Conservation (phyloP, 2,113 vertebrate genomes). For the Rhinichthys klamathensis region DNA sequence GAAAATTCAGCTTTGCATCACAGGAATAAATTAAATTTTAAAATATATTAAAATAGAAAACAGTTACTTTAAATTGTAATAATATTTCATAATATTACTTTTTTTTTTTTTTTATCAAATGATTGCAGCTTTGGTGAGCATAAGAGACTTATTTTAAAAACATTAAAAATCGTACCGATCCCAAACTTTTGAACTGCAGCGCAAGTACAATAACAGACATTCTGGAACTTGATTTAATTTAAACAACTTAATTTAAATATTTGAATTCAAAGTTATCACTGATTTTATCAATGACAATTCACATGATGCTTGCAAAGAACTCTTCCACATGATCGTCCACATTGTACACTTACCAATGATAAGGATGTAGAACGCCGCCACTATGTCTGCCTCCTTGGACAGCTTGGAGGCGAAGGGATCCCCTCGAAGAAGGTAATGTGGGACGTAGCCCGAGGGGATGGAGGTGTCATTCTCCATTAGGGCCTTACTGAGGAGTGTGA, state of each 20-base stretch:
- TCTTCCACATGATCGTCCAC: neutral
- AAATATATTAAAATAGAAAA: too few relatives aligned
- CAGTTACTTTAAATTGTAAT: too few relatives aligned
- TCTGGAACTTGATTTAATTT: too few relatives aligned
- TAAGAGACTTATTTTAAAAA: too few relatives aligned
- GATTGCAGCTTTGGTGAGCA: too few relatives aligned
- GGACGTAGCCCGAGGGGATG: conserved; percentile 68
- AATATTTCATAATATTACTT: too few relatives aligned
- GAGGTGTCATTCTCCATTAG: conserved; percentile 74
- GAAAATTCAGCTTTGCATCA: too few relatives aligned
- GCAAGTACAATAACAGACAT: neutral
- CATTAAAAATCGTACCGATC: too few relatives aligned
- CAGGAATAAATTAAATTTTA: too few relatives aligned
- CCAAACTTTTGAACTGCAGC: too few relatives aligned
- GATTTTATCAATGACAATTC: neutral
- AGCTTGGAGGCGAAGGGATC: conserved; percentile 91
- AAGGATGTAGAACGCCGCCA: conserved; percentile 87
- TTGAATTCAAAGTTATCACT: neutral
- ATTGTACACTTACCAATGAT: conserved; percentile 82
- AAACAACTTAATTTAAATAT: neutral
- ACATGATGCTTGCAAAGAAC: neutral
- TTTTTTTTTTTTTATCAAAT: too few relatives aligned
- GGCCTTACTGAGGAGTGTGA: conserved; percentile 67
- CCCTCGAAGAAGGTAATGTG: conserved; percentile 77
- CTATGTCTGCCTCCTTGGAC: conserved; percentile 87